Evolutionary conservation across 2,797 vertebrate species (phyloP).

Genomic region (Hypotaenidia okinawae): DNA sequence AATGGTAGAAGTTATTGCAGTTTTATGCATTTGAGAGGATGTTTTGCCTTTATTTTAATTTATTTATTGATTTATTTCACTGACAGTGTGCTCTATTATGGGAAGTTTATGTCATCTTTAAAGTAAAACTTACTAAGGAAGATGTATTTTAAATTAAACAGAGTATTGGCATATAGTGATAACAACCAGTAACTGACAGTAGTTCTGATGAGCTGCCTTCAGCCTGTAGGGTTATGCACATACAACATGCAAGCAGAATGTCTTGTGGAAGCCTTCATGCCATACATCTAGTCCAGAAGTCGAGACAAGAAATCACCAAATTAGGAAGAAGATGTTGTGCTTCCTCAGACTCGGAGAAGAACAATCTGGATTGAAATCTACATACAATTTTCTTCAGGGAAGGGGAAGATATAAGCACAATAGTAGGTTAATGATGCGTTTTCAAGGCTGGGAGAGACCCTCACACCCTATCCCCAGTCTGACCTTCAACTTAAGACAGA

Average conservation of each 20-base stretch:
- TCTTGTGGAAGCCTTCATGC: neutral
- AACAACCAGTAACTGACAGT: neutral
- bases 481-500: neutral
- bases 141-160: conserved; percentile 54
- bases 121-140: conserved; percentile 44
- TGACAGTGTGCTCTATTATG: neutral
- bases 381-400: neutral
- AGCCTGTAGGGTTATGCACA: neutral
- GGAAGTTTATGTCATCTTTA: conserved; percentile 38
- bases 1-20: conserved; percentile 13
- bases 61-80: conserved; percentile 53
- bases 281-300: neutral
- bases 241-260: neutral
- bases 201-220: neutral
- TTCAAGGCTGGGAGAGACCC: neutral
- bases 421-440: neutral
- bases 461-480: neutral
- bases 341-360: neutral
- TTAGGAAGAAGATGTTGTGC: neutral
- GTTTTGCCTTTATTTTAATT: conserved; percentile 19
- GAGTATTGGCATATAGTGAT: neutral
- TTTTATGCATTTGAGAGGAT: conserved; percentile 30
- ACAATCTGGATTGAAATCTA: neutral
- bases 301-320: neutral
- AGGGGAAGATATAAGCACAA: neutral